phyloP scores from a whole-genome alignment of 2,797 vertebrate genomes.

The Centropyge bicolor region DNA sequence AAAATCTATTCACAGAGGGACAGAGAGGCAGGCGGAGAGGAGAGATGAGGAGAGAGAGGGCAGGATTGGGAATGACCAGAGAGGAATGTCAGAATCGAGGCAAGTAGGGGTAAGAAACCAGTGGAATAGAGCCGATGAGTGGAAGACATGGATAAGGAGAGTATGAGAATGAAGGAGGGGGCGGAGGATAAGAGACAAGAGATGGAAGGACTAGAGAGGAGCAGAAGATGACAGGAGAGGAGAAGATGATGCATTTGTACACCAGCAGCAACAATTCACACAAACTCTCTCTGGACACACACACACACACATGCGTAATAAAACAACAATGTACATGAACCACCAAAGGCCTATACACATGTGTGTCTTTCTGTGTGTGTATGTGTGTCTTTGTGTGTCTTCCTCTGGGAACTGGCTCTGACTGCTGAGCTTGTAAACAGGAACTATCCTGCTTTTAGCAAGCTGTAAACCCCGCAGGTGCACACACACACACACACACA shows the following conservation, averaged over 20 bases:
- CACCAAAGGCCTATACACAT: slow-evolving; percentile 20
- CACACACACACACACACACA: slow-evolving; percentile 30
- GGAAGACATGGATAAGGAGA: slow-evolving; percentile 3
- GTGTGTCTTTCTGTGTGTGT: slow-evolving; percentile 37
- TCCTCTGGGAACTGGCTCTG: slow-evolving; percentile 63
- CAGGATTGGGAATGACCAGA: slow-evolving; percentile 34
- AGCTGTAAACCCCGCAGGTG: slow-evolving; percentile 62
- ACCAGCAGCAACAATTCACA: slow-evolving; percentile 24
- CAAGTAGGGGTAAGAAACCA: neutral
- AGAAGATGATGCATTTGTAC: slow-evolving; percentile 33
- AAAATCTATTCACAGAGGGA: slow-evolving; percentile 74
- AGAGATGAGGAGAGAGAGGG: slow-evolving; percentile 28
- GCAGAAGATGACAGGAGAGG: slow-evolving; percentile 27
- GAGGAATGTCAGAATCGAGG: neutral
- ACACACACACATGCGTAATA: slow-evolving; percentile 1
- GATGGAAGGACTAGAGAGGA: neutral
- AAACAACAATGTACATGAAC: slow-evolving; percentile 41
- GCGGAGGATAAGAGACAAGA: neutral
- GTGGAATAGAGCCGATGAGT: neutral
- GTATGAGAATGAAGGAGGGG: neutral
- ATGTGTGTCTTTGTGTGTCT: slow-evolving; percentile 39
- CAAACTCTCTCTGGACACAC: slow-evolving; percentile 24
- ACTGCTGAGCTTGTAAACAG: slow-evolving; percentile 74
- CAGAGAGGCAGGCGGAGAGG: slow-evolving; percentile 24
- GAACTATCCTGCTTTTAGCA: slow-evolving; percentile 66